Base-by-base conservation (phyloP, 1,140 invertebrate genomes). In the Mycetomoellerius zeteki region DNA sequence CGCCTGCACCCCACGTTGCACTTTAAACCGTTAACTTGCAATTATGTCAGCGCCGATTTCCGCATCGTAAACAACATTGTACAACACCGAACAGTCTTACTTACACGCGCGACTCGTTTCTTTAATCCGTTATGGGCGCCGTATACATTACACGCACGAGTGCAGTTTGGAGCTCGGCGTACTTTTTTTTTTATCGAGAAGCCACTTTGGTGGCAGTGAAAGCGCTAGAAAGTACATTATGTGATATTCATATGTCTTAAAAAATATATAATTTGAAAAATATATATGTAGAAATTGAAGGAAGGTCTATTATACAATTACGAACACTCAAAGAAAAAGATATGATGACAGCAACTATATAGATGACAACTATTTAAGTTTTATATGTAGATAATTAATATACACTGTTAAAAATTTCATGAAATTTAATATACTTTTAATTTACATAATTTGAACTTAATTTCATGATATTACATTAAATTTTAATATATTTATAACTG, bases 1-100 rank as follows among this genome's bases (percentile, higher is more conserved):
- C 88, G 87, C 33, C 87, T 78, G 33, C 47, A 71, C 33, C 56
- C 85, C 71, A 43, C 65, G 62, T 37, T 86, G 80, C 76, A 73
- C 37, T 50, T 88, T 88, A 80, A 82, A 77, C 89, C 65, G 73
- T 81, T 75, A 89, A 89, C 52, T 86, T 19, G 52, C 50, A 76
- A 76, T 86, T 82, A 69, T 81, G 73, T 76, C 56, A 76, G 58
- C 82, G 33, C 30, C 76, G 73, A 69, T 86, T 69, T 78, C 64
- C 69, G 64, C 37, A 69, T 72, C 62, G 76, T 62, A 73, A 75
- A 80, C 69, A 65, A 72, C 37, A 77, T 24, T 62, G 64, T 58
- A 86, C 75, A 69, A 69, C 50, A 81, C n/a, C 47, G 47, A 4
- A 37, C 77, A 56, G 30, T 8, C 6, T 62, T 67, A 69, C 47